Evolutionary conservation across 37 sponge, comb jelly and placozoan genomes (phyloP).

Genomic region (Lycopodina hypogea): DNA sequence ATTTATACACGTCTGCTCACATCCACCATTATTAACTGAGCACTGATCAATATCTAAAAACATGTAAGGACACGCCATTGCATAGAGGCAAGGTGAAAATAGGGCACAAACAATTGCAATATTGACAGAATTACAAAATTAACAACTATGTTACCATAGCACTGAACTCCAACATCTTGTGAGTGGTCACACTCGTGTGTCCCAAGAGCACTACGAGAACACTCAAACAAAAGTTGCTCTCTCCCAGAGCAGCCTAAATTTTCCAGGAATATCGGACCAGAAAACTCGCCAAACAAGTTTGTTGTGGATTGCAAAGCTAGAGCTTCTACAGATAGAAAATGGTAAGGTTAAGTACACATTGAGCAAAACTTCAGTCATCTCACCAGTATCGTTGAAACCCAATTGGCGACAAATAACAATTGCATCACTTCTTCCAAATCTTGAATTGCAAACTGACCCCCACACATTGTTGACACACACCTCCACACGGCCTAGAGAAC

Average conservation of each 20-base stretch:
- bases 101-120: background rate
- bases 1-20: constrained; percentile 39
- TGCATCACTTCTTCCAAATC: constrained; percentile 15
- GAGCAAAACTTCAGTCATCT: background rate
- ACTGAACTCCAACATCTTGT: constrained; percentile 57
- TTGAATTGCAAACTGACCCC: constrained; percentile 24
- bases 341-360: too few relatives aligned
- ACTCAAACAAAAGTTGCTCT: constrained; percentile 23
- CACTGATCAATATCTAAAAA: constrained; percentile 53
- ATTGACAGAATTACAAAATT: background rate
- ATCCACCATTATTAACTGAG: constrained; percentile 28
- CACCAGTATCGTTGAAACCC: background rate
- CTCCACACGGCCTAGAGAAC: constrained; percentile 23
- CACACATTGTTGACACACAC: constrained; percentile 32
- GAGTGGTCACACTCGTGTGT: constrained; percentile 35
- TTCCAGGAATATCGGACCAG: constrained; percentile 30
- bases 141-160: background rate
- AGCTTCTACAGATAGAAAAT: too few relatives aligned
- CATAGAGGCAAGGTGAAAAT: background rate
- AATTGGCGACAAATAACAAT: constrained; percentile 13
- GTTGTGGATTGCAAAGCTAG: background rate
- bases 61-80: background rate
- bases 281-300: constrained; percentile 19
- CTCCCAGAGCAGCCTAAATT: constrained; percentile 30
- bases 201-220: constrained; percentile 1